These are phyloP conservation scores for Polyommatus iphigenia DNA, from an alignment of 2,888 invertebrate genomes.

Conservation along the genomic window DNA sequence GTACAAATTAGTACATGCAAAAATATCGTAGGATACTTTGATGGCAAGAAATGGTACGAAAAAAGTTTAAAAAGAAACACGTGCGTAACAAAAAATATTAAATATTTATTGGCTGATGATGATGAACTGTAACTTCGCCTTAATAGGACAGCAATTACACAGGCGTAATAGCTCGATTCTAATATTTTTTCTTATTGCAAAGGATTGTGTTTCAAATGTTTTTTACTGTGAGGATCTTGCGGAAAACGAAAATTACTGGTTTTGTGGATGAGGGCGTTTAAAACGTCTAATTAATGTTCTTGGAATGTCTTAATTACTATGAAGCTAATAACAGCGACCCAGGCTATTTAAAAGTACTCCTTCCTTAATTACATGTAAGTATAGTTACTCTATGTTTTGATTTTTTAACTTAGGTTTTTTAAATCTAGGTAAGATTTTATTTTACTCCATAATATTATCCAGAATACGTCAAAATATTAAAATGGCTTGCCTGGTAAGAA, in stretches of 20 bases:
- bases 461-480: no score
- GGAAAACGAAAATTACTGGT: slow-evolving; percentile 17
- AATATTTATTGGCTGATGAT: background rate
- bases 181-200: slow-evolving; percentile 25
- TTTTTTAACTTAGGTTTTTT: no score
- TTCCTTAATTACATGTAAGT: background rate
- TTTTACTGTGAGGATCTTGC: background rate
- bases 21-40: no score
- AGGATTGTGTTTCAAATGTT: slow-evolving; percentile 25
- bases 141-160: slow-evolving; percentile 47
- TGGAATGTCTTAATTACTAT: slow-evolving; percentile 1
- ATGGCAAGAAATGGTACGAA: background rate
- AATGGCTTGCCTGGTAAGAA: no score
- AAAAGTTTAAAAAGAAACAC: no score
- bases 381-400: background rate
- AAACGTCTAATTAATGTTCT: slow-evolving; percentile 18
- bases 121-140: slow-evolving; percentile 43
- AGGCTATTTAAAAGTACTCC: background rate
- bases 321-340: background rate
- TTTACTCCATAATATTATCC: no score
- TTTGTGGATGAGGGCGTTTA: slow-evolving; percentile 13
- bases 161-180: slow-evolving; percentile 36
- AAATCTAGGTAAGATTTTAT: no score
- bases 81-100: no score
- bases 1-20: no score